phyloP scores from a whole-genome alignment of 1,140 invertebrate species.

The Lamellibrachia luymesi region DNA sequence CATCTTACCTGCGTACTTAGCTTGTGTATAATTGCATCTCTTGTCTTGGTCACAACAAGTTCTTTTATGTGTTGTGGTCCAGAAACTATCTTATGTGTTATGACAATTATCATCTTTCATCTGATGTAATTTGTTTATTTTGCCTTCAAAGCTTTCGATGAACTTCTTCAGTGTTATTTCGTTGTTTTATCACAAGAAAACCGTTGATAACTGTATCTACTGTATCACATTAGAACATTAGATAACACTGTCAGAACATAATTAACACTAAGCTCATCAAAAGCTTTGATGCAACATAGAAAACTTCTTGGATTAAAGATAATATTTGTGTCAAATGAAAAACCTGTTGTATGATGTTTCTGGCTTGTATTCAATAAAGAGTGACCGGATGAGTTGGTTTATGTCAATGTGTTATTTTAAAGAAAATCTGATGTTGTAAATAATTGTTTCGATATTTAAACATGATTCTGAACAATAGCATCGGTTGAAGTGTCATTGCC shows the following conservation, averaged over 20 bases:
- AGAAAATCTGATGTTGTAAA: too few species aligned
- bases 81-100: not conserved
- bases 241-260: not conserved
- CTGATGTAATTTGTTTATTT: not conserved
- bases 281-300: slow-evolving; percentile 5
- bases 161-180: not conserved
- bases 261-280: not conserved
- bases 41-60: not conserved
- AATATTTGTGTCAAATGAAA: not conserved
- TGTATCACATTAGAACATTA: not conserved
- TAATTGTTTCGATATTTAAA: too few species aligned
- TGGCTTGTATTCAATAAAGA: not conserved
- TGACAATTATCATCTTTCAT: not conserved
- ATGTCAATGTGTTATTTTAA: too few species aligned
- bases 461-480: too few species aligned
- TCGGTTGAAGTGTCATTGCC: too few species aligned
- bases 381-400: not conserved
- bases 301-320: not conserved
- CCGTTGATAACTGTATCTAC: not conserved
- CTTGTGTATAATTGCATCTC: not conserved
- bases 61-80: not conserved
- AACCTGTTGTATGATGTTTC: not conserved
- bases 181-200: not conserved
- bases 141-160: not conserved
- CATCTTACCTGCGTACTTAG: not conserved